phyloP scores from a whole-genome alignment of 2,797 vertebrate genomes.

The Myotis vivesi region DNA sequence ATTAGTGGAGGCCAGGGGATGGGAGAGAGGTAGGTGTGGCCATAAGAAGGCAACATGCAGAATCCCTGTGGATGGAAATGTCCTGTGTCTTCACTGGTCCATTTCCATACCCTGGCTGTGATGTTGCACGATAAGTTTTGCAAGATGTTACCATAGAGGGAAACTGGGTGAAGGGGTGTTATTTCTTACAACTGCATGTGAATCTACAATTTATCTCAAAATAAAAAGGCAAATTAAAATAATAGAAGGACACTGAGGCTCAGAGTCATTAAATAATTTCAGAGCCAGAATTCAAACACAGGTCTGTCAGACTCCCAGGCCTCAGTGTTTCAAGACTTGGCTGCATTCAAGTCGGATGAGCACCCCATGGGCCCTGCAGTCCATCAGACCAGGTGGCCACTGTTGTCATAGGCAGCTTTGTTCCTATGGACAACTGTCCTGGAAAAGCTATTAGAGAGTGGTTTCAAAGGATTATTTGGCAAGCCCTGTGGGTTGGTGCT shows the following conservation, averaged over 20 bases:
- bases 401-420: neutral
- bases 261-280: neutral
- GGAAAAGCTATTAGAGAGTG: neutral
- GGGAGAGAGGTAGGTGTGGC: neutral
- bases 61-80: neutral
- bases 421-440: neutral
- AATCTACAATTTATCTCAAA: neutral
- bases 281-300: neutral
- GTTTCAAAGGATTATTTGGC: neutral
- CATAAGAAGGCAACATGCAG: neutral
- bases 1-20: neutral
- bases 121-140: neutral
- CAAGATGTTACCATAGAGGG: neutral
- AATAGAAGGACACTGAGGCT: neutral
- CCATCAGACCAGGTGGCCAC: neutral
- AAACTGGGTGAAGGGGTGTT: neutral
- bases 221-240: slow-evolving; percentile 14
- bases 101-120: neutral
- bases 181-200: neutral
- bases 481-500: neutral
- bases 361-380: too few species aligned
- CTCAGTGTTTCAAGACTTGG: neutral
- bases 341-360: neutral
- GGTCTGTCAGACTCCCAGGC: neutral
- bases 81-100: neutral